Evolutionary conservation across 2,888 invertebrate species (phyloP).

Genomic region (Neocrepidodera transversa): DNA sequence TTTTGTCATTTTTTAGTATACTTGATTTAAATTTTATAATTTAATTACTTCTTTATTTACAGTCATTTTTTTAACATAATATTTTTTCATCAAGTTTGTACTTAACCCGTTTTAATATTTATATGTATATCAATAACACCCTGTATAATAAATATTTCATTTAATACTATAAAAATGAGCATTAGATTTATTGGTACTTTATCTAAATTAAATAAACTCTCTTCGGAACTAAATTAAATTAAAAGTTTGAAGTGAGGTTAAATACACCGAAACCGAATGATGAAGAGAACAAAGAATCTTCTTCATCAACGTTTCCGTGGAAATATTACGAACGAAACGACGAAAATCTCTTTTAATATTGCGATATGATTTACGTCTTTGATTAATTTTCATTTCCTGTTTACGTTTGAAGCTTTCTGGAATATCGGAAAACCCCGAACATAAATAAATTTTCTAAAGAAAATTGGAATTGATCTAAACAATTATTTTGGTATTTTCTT

Average conservation of each 20-base stretch:
- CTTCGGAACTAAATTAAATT: neutral
- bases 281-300: constrained; percentile 10
- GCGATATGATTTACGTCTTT: constrained; percentile 8
- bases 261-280: neutral
- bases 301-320: constrained; percentile 5
- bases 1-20: too few relatives aligned
- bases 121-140: too few relatives aligned
- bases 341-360: constrained; percentile 1
- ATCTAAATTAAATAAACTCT: too few relatives aligned
- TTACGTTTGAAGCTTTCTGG: neutral
- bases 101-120: too few relatives aligned
- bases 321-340: neutral
- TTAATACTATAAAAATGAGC: too few relatives aligned
- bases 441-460: neutral
- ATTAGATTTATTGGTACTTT: too few relatives aligned
- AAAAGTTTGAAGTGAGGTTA: neutral
- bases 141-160: too few relatives aligned
- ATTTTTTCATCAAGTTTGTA: too few relatives aligned
- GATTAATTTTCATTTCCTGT: constrained; percentile 1
- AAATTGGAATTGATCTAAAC: neutral
- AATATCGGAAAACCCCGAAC: neutral
- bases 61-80: too few relatives aligned
- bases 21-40: too few relatives aligned
- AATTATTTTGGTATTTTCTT: neutral
- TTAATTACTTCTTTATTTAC: too few relatives aligned